Evolutionary conservation across 2,888 invertebrate genomes (phyloP).

Genomic region (Agrotis exclamationis): DNA sequence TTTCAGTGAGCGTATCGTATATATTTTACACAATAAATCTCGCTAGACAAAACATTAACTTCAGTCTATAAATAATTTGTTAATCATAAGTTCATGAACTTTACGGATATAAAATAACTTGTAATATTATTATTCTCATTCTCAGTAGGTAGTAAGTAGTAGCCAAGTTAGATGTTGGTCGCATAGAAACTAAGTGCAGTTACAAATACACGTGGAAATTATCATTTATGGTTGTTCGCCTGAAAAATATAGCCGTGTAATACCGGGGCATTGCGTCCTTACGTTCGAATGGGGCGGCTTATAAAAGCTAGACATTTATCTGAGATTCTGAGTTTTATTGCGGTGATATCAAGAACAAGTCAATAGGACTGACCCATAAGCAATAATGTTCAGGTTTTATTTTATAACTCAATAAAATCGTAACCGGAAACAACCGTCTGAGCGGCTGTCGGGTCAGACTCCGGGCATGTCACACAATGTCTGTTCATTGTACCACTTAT

Average conservation of each 20-base stretch:
- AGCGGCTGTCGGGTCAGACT: slow-evolving; percentile 50
- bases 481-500: slow-evolving; percentile 58
- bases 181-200: background rate
- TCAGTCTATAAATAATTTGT: slow-evolving; percentile 19
- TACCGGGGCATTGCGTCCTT: slow-evolving; percentile 2
- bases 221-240: background rate
- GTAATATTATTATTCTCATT: background rate
- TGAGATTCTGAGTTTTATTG: slow-evolving; percentile 32
- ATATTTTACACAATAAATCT: slow-evolving; percentile 6
- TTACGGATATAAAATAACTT: slow-evolving; percentile 5
- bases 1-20: slow-evolving; percentile 50
- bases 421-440: slow-evolving; percentile 63
- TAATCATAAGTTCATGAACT: slow-evolving; percentile 6
- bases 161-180: background rate
- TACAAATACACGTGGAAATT: background rate
- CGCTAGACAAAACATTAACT: slow-evolving; percentile 29
- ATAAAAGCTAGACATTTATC: slow-evolving; percentile 8
- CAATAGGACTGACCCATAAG: slow-evolving; percentile 35
- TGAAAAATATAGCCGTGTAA: slow-evolving; percentile 12
- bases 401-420: slow-evolving; percentile 61
- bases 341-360: slow-evolving; percentile 27
- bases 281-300: slow-evolving; percentile 6
- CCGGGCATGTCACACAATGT: slow-evolving; percentile 41
- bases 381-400: slow-evolving; percentile 51
- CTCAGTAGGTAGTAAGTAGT: no score